Percentiles rank a stretch among this genome's conserved stretches.
These are phyloP conservation scores for Falco biarmicus DNA, from an alignment of 2,797 vertebrate species.

Conservation along the genomic window DNA sequence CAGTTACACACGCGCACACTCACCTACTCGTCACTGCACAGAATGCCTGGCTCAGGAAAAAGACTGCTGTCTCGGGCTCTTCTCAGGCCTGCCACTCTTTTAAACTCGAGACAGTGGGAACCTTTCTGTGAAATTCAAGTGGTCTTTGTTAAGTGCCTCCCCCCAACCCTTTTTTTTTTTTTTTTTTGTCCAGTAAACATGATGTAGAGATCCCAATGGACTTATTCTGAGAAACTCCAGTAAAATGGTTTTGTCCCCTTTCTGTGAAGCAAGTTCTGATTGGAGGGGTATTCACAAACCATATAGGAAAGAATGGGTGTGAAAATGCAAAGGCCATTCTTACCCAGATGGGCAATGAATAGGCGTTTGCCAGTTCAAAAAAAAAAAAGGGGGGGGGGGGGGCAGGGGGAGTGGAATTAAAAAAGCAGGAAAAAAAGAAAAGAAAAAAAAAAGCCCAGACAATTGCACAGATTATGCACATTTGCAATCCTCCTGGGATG, in stretches of 20 bases:
- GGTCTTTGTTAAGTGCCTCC: conserved; percentile 73
- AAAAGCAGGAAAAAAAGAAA: not conserved
- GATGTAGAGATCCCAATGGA: conserved; percentile 77
- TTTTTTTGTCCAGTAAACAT: conserved; percentile 76
- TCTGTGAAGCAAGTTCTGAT: conserved; percentile 78
- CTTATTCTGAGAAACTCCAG: conserved; percentile 79
- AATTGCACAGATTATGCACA: conserved; percentile 72
- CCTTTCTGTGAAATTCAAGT: conserved; percentile 74
- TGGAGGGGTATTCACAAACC: conserved; percentile 78
- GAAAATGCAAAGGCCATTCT: conserved; percentile 80
- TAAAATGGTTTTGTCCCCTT: conserved; percentile 76
- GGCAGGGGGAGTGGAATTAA: not conserved
- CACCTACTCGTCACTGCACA: conserved; percentile 45
- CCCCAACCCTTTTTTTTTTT: not conserved
- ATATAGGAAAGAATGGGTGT: conserved; percentile 79
- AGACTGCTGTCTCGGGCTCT: conserved; percentile 60
- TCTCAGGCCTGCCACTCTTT: conserved; percentile 78
- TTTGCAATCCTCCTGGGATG: conserved; percentile 64
- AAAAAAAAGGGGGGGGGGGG: not conserved
- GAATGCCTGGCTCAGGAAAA: conserved; percentile 65
- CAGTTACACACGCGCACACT: not conserved
- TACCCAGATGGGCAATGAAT: conserved; percentile 80
- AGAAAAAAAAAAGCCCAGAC: conserved; percentile 42
- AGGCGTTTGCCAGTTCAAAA: conserved; percentile 71
- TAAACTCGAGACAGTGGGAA: conserved; percentile 78